Percentiles rank a stretch among this genome's conserved stretches.
Evolutionary conservation across 2,113 vertebrate species (phyloP).

Genomic region (Arothron firmamentum): DNA sequence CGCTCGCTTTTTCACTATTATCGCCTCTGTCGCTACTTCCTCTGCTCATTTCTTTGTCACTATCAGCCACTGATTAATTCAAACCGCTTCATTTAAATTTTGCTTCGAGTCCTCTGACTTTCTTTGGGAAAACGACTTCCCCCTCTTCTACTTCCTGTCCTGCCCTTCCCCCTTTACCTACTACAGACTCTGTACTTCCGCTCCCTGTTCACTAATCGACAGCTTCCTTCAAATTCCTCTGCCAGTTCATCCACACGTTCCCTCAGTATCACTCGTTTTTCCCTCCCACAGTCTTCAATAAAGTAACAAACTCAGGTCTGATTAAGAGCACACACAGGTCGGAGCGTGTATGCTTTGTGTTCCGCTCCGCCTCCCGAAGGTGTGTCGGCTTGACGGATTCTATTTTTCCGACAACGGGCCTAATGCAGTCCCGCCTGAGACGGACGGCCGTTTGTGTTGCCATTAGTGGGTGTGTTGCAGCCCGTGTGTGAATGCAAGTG

Average conservation of each 20-base stretch:
- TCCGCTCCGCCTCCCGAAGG: constrained; percentile 9
- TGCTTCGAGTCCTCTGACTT: not conserved
- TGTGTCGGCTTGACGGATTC: constrained; percentile 11
- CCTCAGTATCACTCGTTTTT: too few relatives aligned
- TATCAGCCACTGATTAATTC: not conserved
- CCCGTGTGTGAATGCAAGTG: constrained; percentile 4
- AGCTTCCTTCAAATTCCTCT: not conserved
- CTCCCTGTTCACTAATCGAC: constrained; percentile 34
- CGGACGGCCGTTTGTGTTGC: not conserved
- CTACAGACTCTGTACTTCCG: constrained; percentile 29
- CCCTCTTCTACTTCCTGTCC: constrained; percentile 20
- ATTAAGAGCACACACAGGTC: not conserved
- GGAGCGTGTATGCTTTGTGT: not conserved
- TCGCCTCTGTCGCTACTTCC: not conserved
- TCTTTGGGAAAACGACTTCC: not conserved
- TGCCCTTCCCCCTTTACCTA: constrained; percentile 22
- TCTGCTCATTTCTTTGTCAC: not conserved
- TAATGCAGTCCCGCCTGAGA: constrained; percentile 9
- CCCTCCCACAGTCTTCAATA: too few relatives aligned
- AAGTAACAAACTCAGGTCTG: too few relatives aligned
- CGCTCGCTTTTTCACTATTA: constrained; percentile 1
- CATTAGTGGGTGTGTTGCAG: constrained; percentile 41
- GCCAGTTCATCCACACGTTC: not conserved
- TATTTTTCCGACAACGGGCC: not conserved
- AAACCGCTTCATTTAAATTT: constrained; percentile 12